Evolutionary conservation across 2,797 vertebrate genomes (phyloP), one percentile per base, ranked within the genome.

Genomic region (Hylomyscus alleni): DNA sequence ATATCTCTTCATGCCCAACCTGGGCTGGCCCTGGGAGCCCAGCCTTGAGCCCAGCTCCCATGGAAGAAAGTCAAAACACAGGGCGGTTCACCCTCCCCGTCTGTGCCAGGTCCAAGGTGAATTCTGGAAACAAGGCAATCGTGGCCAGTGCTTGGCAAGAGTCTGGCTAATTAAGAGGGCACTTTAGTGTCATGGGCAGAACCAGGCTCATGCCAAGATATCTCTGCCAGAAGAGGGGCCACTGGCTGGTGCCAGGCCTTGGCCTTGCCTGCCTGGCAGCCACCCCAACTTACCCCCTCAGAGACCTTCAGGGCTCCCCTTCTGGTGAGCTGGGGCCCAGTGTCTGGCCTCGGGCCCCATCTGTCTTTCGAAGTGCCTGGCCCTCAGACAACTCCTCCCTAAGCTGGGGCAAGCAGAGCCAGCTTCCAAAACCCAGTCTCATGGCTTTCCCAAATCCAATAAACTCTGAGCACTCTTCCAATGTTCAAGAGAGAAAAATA

Each of bases 111-210:
- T 91, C 67, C 0, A 2, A 7, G 93, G 52, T 26, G 5, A 37
- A 54, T 20, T 85, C 67, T 56, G 60, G 19, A 34, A 89, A 73
- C 0, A 12, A 80, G 34, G 76, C 58, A 1, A 3, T 0, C 3
- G 11, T 0, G 0, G 91, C 91, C 12, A 72, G 31, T 2, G 65
- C 80, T 80, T 97, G 97, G 97, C 97, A 94, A 78, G 88, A 17
- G 47, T 34, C 91, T 0, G 67, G 84, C 92, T 97, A 98, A 98
- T 98, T 97, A 98, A 98, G 93, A 98, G 96, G 93, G 31, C 94
- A 96, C 67, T 72, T 98, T 97, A 97, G 90, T 54, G 11, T 80
- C 97, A 96, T n/a, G 87, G 93, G 95, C 90, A 94, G 96, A 94
- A 47, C 83, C 76, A 1, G 11, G 8, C 72, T 62, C 56, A 92